Evolutionary conservation across 2,888 invertebrate genomes (phyloP), one percentile per base, ranked within the genome.

Genomic region (Tenthredo mesomela): DNA sequence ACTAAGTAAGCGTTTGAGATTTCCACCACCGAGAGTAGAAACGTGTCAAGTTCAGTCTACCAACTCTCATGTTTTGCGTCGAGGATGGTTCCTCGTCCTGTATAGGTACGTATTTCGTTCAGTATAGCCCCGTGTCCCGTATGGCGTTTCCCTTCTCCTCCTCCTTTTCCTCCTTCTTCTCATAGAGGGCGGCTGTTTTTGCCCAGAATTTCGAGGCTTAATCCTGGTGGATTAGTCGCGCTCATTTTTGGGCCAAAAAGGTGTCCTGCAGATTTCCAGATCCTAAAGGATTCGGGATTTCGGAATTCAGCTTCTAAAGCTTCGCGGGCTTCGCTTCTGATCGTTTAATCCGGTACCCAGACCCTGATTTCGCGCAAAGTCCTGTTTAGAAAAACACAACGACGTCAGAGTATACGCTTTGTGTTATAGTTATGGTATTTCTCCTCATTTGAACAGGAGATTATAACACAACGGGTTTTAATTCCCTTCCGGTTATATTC

Each of bases 41-140:
- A 78, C 80, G 80, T 80, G 61, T 80, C 80, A 80, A 80, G 80
- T 80, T 80, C 80, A 80, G 80, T 73, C 71, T 73, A n/a, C n/a
- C 71, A 61, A 40, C 77, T 77, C 21, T 43, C 71, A 43, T 73
- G 71, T 73, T 73, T 73, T 73, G 71, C 43, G 7, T n/a, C n/a
- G n/a, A 33, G 25, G 37, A 43, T 18, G 33, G 33, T 29, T 61
- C 33, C 67, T 29, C 18, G 67, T 67, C 71, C 40, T 43, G 54
- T 54, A n/a, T 54, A 54, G 47, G 47, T 47, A 47, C 47, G 71
- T 73, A 73, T 73, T 43, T 43, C 10, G 43, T 71, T 15, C 12
- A 71, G 71, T 25, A 71, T 12, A 71, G 21, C n/a, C 40, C 40
- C 43, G n/a, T 67, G 25, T 67, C 71, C 40, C 21, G 71, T 21